Conservation (phyloP, 2,113 vertebrate genomes). For the Apaloderma vittatum region DNA sequence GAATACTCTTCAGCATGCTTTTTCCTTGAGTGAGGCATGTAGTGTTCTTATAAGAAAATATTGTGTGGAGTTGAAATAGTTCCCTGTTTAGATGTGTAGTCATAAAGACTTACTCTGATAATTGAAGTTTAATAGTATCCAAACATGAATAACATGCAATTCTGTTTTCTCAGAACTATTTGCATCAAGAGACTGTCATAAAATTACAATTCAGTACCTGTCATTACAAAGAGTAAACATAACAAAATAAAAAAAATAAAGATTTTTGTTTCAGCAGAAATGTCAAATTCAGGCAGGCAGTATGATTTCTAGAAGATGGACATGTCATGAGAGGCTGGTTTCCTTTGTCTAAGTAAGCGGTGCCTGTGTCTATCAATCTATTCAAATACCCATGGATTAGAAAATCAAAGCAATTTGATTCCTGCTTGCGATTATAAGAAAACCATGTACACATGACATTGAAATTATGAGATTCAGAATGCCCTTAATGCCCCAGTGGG, state of each 20-base stretch:
- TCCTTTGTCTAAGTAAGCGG: background rate
- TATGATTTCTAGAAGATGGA: background rate
- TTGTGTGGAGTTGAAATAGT: background rate
- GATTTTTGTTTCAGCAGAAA: background rate
- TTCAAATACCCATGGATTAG: background rate
- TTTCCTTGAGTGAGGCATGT: background rate
- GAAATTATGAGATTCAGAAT: background rate
- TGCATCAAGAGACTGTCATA: background rate
- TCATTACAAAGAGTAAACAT: background rate
- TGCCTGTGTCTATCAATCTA: background rate
- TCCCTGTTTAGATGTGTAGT: background rate
- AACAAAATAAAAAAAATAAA: background rate
- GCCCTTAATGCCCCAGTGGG: background rate
- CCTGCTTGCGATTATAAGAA: background rate
- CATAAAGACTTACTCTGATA: background rate
- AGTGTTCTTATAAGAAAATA: background rate
- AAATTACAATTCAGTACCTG: background rate
- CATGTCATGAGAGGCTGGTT: background rate
- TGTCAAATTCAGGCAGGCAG: background rate
- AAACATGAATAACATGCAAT: background rate
- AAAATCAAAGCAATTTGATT: background rate
- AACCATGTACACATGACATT: background rate
- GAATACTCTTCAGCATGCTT: background rate
- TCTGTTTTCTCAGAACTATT: background rate
- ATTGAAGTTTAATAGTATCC: conserved; percentile 6